Evolutionary conservation across 2,888 invertebrate genomes (phyloP), one percentile per base, ranked within the genome.

Genomic region (Deroplatys truncata): DNA sequence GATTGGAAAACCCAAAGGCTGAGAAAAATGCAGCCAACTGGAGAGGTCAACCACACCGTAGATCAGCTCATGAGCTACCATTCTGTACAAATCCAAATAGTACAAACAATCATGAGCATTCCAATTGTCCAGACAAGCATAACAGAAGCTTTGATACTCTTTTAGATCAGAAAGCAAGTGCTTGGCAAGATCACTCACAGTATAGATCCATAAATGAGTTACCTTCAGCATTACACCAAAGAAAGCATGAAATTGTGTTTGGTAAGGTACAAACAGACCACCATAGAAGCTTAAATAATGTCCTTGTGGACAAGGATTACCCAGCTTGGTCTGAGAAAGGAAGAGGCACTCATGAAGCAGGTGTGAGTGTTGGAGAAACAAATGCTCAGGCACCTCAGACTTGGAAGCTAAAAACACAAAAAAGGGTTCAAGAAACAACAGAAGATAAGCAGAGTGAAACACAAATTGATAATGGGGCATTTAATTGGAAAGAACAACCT

Each of bases 401-500:
- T 13, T 87, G 87, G 87, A 87, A 83, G 35, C 82, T 35, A 29
- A 82, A 87, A n/a, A 29, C 16, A 9, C 83, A 87, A 83, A 31
- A 87, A 87, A 43, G 82, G n/a, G 35, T n/a, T 25, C 82, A 87
- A 87, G 87, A 87, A 82, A 31, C 49, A 20, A 83, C 28, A 35
- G 87, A 87, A 35, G 35, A 87, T 28, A 87, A 31, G 35, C 31
- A 35, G 25, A 87, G 2, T n/a, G 87, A 87, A 28, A 82, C 35
- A 82, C 82, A 82, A 35, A 43, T 43, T 28, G 82, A 83, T 5
- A 83, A 87, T 35, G 72, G 9, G 28, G 29, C 85, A 85, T 31
- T 49, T 31, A 89, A 89, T 72, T 90, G 90, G 90, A 85, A 89
- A 88, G 90, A 84, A 25, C 88, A 90, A n/a, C 91, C 92, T 86